Conservation (phyloP, 1,140 invertebrate species). For the Sinonovacula constricta region DNA sequence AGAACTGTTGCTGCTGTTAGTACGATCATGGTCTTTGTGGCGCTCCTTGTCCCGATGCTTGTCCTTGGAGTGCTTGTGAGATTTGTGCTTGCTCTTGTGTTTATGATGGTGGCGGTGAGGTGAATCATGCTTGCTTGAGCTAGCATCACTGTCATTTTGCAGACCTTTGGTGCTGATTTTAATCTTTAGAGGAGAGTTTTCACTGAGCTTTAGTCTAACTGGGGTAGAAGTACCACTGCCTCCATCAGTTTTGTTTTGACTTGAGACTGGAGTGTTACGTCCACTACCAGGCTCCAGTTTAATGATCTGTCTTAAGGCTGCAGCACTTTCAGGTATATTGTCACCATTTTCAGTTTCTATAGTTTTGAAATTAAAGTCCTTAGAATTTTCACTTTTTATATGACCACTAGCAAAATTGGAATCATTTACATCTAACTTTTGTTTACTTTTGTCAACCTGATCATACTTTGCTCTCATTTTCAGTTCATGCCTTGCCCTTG, state of each 20-base stretch:
- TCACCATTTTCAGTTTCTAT: conserved; percentile 30
- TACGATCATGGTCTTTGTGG: conserved; percentile 21
- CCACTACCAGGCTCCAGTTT: conserved; percentile 15
- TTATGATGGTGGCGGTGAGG: conserved; percentile 50
- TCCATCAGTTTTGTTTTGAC: neutral
- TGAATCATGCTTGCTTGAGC: conserved; percentile 44
- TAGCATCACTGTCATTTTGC: conserved; percentile 39
- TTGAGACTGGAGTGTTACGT: neutral
- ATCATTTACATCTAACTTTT: conserved; percentile 3
- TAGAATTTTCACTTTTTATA: conserved; percentile 30
- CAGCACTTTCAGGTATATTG: conserved; percentile 14
- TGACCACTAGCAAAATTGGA: too few species aligned
- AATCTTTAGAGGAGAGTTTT: conserved; percentile 37
- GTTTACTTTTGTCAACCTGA: neutral
- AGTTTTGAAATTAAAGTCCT: conserved; percentile 30
- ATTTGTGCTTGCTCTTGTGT: conserved; percentile 49
- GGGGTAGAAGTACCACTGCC: neutral
- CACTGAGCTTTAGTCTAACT: conserved; percentile 26
- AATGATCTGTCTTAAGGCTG: conserved; percentile 1
- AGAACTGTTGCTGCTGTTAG: neutral
- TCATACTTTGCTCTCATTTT: neutral
- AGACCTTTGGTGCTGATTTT: conserved; percentile 50
- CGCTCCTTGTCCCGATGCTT: conserved; percentile 19
- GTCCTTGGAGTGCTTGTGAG: conserved; percentile 41
- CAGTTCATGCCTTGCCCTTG: neutral